Base-by-base conservation (phyloP, 2,797 vertebrate species). In the Mus minutoides region DNA sequence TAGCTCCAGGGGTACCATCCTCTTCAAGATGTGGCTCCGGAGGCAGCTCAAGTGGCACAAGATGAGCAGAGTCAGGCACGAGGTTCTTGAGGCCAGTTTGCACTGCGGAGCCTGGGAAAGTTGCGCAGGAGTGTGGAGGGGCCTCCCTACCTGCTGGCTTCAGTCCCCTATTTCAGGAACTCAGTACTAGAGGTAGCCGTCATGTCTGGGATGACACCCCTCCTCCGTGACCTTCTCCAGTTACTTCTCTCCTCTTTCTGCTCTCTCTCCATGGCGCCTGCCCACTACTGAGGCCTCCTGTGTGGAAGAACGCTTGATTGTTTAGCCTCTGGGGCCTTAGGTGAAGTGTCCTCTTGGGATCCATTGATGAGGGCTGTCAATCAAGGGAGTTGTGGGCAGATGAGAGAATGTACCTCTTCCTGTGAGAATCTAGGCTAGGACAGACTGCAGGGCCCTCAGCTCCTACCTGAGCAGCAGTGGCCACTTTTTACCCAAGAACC, bases 151-250 rank as follows among this genome's bases (percentile, higher is more conserved):
- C 75, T 75, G 26, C 6, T 0, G 79, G 54, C n/a, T 34, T 6
- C 12, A 4, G 1, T 29, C 54, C 40, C 56, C 31, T n/a, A 0
- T 37, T 56, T 49, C 56, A 24, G 17, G 8, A 3, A 0, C 8
- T 34, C 21, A 0, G 21, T 0, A 4, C 17, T 1, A 60, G 34
- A 16, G 58, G 71, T 31, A 12, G 34, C 69, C 17, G 1, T 64
- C 60, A 16, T 71, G 49, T 77, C 71, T 69, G 60, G 79, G 11
- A 0, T 1, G 13, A 0, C 4, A 24, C 21, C 40, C 26, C 79
- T 67, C 29, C 87, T 94, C 77, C 67, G 49, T 91, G 54, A 90
- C 89, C 92, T 97, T 97, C 97, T 96, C 95, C 16, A 6, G 69
- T 95, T 97, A 80, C 94, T 83, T 88, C n/a, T 75, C 69, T 88